Conservation (phyloP, 2,113 vertebrate genomes). For the Rousettus leschenaultii region DNA sequence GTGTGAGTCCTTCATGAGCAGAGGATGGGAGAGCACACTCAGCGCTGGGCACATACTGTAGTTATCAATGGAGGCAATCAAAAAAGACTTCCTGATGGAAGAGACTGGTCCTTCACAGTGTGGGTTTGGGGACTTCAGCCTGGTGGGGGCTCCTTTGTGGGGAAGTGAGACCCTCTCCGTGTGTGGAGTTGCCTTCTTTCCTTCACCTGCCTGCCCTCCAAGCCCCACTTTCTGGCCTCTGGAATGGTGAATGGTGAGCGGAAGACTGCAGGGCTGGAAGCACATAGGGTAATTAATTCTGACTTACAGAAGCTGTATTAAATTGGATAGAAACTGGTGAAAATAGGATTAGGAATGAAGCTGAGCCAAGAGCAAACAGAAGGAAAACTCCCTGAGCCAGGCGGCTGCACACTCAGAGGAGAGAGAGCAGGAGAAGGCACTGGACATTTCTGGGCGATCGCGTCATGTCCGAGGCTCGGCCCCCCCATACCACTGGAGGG, state of each 20-base stretch:
- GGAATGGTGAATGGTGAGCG: fast-evolving
- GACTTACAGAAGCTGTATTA: constrained; percentile 80
- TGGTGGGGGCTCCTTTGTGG: not conserved
- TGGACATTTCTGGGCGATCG: constrained; percentile 51
- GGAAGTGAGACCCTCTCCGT: not conserved
- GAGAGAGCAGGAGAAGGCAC: constrained; percentile 49
- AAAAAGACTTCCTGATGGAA: not conserved
- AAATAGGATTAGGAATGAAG: constrained; percentile 83
- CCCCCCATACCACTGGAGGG: not conserved
- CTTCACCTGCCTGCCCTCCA: not conserved
- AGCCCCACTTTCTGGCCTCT: not conserved
- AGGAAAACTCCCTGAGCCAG: constrained; percentile 65
- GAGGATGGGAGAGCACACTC: not conserved
- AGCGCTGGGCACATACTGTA: fast-evolving
- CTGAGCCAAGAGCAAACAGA: constrained; percentile 79
- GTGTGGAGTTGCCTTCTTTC: not conserved
- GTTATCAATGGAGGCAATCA: fast-evolving
- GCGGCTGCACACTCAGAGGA: constrained; percentile 51
- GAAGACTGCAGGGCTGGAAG: constrained; percentile 38
- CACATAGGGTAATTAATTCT: constrained; percentile 78
- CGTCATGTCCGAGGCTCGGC: constrained; percentile 1
- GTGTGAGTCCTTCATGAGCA: not conserved
- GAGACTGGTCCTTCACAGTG: not conserved
- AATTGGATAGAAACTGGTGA: constrained; percentile 81
- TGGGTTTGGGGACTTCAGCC: not conserved